Base-by-base conservation (phyloP, 1,140 invertebrate species). In the Zaprionus lachaisei region DNA sequence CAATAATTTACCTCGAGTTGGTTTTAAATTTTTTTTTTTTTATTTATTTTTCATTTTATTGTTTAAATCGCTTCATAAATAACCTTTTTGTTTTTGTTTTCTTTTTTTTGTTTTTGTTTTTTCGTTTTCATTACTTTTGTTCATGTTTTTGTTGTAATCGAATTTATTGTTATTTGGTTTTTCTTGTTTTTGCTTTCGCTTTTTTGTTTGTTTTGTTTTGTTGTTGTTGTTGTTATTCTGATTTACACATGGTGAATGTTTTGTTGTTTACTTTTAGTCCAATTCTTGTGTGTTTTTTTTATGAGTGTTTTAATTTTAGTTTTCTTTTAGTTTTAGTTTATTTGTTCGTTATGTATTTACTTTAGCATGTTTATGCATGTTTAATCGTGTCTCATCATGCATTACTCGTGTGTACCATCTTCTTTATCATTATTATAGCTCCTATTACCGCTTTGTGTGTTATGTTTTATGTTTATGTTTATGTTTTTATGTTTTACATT, bases 1-100 rank as follows among this genome's bases (percentile, higher is more conserved):
- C 51, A 64, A 64, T 78, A 81, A 58, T 62, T 70, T 70, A 54
- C 62, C 62, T 28, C 54, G 15, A 67, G 47, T 91, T 68, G 22
- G 75, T 71, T 90, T 90, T 78, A 87, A 91, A 65, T 90, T 89
- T 89, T 80, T 83, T 20, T 20, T 20, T 83, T 84, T 85, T 55
- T 87, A 77, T 87, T 89, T 83, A 83, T 83, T 87, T 73, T 76
- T 78, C 68, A 72, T 87, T 89, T 87, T 87, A 87, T 87, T 87
- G 83, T 87, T 87, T 87, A 87, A 87, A 87, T 91, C 89, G 84
- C 85, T 81, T 84, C 81, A 84, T 84, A 84, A 84, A 84, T 84
- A 84, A 84, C 79, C 74, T 74, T 81, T 67, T 71, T 70, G 57
- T 78, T 79, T 80, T 68, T 71, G 38, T 69, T 77, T 70, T 79